Evolutionary conservation across 1,140 invertebrate genomes (phyloP).

Genomic region (Megalopta genalis): DNA sequence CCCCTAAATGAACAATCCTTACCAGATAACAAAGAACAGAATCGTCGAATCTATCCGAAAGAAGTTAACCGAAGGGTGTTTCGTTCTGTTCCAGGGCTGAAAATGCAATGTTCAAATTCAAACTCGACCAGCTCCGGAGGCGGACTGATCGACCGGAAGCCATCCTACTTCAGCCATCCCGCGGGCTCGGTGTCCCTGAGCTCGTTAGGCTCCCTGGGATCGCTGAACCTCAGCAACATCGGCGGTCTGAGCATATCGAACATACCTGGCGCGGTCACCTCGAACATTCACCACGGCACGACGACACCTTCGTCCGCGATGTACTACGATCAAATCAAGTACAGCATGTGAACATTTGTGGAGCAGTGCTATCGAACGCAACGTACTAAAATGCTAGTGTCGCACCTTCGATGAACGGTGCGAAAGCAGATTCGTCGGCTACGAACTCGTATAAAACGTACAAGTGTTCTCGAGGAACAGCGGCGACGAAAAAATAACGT

Average conservation of each 20-base stretch:
- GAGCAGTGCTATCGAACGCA: not conserved
- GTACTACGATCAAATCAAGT: constrained; percentile 78
- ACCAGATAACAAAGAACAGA: no score
- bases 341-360: constrained; percentile 69
- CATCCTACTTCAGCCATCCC: constrained; percentile 71
- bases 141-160: constrained; percentile 73
- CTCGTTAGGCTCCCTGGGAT: constrained; percentile 68
- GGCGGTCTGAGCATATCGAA: constrained; percentile 69
- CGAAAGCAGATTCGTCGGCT: not conserved
- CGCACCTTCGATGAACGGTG: not conserved
- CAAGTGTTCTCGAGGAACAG: no score
- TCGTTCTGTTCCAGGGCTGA: constrained; percentile 62
- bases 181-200: constrained; percentile 67
- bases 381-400: constrained; percentile 11
- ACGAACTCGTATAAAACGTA: no score
- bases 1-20: no score
- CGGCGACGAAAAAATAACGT: no score
- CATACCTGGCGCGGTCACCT: constrained; percentile 63
- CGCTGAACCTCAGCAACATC: constrained; percentile 72
- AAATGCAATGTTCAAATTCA: constrained; percentile 70
- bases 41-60: no score
- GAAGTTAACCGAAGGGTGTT: no score
- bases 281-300: constrained; percentile 66
- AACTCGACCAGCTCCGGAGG: constrained; percentile 71
- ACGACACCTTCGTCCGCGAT: constrained; percentile 59